Base-by-base conservation (phyloP, 1,140 invertebrate genomes). In the Pachyrhynchus sulphureomaculatus region DNA sequence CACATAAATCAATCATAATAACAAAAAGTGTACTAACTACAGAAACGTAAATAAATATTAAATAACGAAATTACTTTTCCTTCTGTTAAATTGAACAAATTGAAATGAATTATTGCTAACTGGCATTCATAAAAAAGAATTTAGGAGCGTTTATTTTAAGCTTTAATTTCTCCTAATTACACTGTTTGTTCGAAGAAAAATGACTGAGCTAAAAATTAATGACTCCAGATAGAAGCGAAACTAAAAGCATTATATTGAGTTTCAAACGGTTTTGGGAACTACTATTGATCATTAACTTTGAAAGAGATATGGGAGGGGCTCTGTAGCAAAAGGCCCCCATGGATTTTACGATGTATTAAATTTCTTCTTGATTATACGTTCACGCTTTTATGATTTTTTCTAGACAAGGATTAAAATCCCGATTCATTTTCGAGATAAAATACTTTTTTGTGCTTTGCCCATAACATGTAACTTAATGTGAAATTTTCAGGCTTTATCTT, bases 331-430 rank as follows among this genome's bases (percentile, higher is more conserved):
- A 58, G 47, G 59, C 59, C 60, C 60, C 60, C 60, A 62, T 51
- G 52, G 60, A 62, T 62, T 62, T 67, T 67, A 67, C 62, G 62
- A 64, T 61, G 62, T 67, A 67, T 64, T 64, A 64, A 64, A 67
- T 67, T 67, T 67, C 65, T 56, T 63, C 61, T 67, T 64, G 62
- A 67, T 67, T 67, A 67, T 67, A 64, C 41, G 62, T 67, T 67
- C 62, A 64, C 61, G 64, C 64, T 66, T 56, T 66, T 66, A 66
- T 53, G 64, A 66, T 66, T 66, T 63, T 66, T 62, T 49, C 53
- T 66, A 58, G 61, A 63, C 64, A 56, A 62, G 64, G 53, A 65
- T 65, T 65, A 65, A 65, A 65, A 65, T 42, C 56, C 47, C 58
- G 64, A 66, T 66, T 66, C 60, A 54, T 62, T 63, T 66, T 59